Percentiles rank a stretch among this genome's conserved stretches.
Evolutionary conservation across 64 coral and sea anemone genomes (phyloP).

Genomic region (Dendronephthya gigantea): DNA sequence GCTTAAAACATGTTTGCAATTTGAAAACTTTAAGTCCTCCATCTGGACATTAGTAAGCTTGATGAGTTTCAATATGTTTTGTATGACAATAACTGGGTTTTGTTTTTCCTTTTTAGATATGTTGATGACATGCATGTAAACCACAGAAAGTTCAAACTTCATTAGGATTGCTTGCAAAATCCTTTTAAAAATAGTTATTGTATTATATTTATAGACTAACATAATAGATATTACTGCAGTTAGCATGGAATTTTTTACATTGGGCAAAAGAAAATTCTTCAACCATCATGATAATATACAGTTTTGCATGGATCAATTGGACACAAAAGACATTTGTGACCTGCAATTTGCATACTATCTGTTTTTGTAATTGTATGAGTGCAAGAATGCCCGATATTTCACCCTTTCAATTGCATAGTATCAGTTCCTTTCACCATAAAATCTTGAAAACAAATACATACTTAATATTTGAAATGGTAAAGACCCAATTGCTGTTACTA

Average conservation of each 20-base stretch:
- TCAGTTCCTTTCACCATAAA: constrained; percentile 11
- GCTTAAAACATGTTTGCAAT: no score
- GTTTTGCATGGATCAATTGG: neutral
- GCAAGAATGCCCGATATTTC: no score
- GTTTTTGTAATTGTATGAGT: no score
- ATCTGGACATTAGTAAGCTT: no score
- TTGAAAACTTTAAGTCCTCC: no score
- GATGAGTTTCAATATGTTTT: no score
- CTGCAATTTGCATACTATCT: neutral
- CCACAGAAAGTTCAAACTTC: constrained; percentile 84
- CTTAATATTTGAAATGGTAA: no score
- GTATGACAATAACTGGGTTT: no score
- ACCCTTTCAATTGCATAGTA: constrained; percentile 21
- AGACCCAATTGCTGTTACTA: no score
- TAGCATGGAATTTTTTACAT: neutral
- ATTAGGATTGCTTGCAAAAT: constrained; percentile 28
- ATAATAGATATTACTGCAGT: neutral
- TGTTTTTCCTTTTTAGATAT: constrained; percentile 54
- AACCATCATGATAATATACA: neutral
- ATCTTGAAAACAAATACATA: neutral
- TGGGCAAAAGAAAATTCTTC: no score
- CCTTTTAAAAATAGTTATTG: neutral
- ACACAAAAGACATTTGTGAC: neutral
- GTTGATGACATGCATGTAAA: constrained; percentile 97
- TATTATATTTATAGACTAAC: neutral